Conservation (phyloP, 2,888 invertebrate species). For the Amphiduros pacificus region DNA sequence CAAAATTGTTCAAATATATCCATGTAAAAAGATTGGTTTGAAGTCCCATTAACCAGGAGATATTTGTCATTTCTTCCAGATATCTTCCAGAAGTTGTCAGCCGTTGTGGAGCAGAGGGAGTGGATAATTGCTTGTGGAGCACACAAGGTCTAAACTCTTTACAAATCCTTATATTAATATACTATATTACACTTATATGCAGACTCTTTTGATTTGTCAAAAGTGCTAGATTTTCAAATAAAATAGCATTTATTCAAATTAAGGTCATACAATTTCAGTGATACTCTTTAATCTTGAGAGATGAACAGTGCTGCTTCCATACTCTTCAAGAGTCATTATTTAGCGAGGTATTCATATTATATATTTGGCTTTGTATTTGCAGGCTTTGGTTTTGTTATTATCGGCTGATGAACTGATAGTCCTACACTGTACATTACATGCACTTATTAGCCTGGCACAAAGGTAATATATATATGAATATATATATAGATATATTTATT, state of each 20-base stretch:
- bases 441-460: constrained; percentile 54
- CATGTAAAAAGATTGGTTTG: not conserved
- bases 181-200: too few species aligned
- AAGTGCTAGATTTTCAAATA: too few species aligned
- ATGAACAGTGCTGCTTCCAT: too few species aligned
- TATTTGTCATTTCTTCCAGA: constrained; percentile 38
- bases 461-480: constrained; percentile 36
- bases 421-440: constrained; percentile 54
- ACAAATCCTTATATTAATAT: too few species aligned
- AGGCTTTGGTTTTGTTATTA: constrained; percentile 44
- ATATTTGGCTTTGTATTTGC: not conserved
- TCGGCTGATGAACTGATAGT: constrained; percentile 54
- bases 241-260: too few species aligned
- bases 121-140: constrained; percentile 47
- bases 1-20: too few species aligned
- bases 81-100: constrained; percentile 56
- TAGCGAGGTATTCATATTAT: too few species aligned
- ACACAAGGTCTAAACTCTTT: constrained; percentile 38
- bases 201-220: too few species aligned
- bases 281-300: too few species aligned
- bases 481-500: not conserved
- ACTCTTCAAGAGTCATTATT: too few species aligned
- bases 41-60: not conserved
- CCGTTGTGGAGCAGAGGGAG: constrained; percentile 45
- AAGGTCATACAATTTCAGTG: too few species aligned